Evolutionary conservation across 2,797 vertebrate species (phyloP).

Genomic region (Esox lucius): DNA sequence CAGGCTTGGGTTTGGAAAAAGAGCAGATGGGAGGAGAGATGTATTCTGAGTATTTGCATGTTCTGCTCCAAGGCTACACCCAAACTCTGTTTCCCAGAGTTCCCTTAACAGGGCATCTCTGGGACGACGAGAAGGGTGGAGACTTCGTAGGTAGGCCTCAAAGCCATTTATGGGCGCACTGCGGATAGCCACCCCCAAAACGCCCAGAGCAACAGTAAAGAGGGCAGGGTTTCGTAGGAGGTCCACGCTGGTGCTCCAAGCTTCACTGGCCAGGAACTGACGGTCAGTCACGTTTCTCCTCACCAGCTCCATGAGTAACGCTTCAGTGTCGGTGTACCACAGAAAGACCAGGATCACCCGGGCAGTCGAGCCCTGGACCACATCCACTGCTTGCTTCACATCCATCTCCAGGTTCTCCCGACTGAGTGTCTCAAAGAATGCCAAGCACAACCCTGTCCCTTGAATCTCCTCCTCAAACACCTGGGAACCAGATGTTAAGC

Average conservation of each 20-base stretch:
- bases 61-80: conserved; percentile 49
- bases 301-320: conserved; percentile 65
- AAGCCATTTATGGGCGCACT: conserved; percentile 69
- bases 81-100: conserved; percentile 70
- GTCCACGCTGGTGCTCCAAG: conserved; percentile 71
- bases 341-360: conserved; percentile 71
- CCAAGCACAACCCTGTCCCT: conserved; percentile 66
- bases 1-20: conserved; percentile 24
- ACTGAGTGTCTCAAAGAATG: conserved; percentile 66
- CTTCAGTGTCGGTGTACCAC: conserved; percentile 68
- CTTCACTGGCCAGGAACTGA: conserved; percentile 76
- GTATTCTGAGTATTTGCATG: neutral
- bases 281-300: conserved; percentile 66
- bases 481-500: conserved; percentile 35
- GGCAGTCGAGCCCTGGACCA: conserved; percentile 67
- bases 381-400: conserved; percentile 56
- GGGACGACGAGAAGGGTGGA: conserved; percentile 59
- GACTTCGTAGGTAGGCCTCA: conserved; percentile 54
- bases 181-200: conserved; percentile 73
- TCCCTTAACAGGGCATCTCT: conserved; percentile 56
- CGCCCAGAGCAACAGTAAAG: conserved; percentile 61
- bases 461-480: conserved; percentile 65
- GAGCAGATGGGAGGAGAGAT: neutral
- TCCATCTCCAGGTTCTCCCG: conserved; percentile 63
- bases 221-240: conserved; percentile 56